phyloP scores from a whole-genome alignment of 2,797 vertebrate species.

The Decapterus maruadsi region DNA sequence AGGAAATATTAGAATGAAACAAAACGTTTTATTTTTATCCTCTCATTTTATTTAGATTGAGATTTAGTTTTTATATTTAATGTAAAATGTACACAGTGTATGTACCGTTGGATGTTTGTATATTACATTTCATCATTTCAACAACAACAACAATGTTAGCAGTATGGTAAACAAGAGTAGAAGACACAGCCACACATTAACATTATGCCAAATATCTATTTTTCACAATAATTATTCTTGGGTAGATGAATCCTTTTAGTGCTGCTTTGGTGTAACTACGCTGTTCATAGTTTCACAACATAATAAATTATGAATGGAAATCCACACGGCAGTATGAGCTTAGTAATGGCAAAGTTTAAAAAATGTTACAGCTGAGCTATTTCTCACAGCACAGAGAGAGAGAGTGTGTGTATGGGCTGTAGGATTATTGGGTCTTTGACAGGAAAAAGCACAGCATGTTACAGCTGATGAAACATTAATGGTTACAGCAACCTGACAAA shows the following conservation, averaged over 20 bases:
- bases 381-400: slow-evolving; percentile 16
- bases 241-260: neutral
- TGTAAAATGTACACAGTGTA: neutral
- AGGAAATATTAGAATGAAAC: slow-evolving; percentile 16
- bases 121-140: neutral
- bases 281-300: slow-evolving; percentile 1
- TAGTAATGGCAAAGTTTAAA: slow-evolving; percentile 6
- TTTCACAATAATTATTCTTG: neutral
- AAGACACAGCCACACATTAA: neutral
- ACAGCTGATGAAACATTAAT: slow-evolving; percentile 52
- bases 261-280: neutral
- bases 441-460: slow-evolving; percentile 30
- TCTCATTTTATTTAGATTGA: neutral
- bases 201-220: neutral
- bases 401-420: slow-evolving; percentile 4
- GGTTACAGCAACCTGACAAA: slow-evolving; percentile 31
- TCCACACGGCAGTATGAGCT: neutral
- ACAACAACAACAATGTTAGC: neutral
- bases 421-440: slow-evolving; percentile 43
- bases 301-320: slow-evolving; percentile 22
- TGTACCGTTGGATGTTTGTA: neutral
- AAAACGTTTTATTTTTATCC: slow-evolving; percentile 26
- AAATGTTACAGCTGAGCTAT: slow-evolving; percentile 9
- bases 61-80: neutral
- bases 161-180: neutral